Conservation (phyloP, 2,113 vertebrate genomes). For the Neodontobutis hainanensis region DNA sequence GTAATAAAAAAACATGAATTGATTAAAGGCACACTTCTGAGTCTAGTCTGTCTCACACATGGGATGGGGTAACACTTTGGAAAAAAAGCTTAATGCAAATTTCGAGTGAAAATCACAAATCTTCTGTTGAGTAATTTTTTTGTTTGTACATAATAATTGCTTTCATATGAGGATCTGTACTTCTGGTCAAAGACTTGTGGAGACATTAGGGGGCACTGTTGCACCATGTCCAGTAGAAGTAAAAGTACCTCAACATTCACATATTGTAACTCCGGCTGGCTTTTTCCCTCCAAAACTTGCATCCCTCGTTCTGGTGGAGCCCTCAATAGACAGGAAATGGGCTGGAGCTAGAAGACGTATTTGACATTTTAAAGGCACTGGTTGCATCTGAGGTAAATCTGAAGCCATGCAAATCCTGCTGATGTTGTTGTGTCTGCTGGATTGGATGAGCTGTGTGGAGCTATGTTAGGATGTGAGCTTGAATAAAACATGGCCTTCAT, state of each 20-base stretch:
- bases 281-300: slow-evolving; percentile 50
- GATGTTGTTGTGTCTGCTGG: background rate
- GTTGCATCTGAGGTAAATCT: slow-evolving; percentile 16
- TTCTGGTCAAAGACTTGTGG: background rate
- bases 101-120: background rate
- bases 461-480: slow-evolving; percentile 4
- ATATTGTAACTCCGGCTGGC: slow-evolving; percentile 1
- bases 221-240: slow-evolving; percentile 17
- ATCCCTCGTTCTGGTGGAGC: slow-evolving; percentile 30
- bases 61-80: background rate
- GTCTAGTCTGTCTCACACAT: slow-evolving; percentile 58
- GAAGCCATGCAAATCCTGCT: slow-evolving; percentile 11
- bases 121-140: background rate
- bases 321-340: slow-evolving; percentile 49
- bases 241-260: background rate
- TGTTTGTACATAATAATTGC: slow-evolving; percentile 24
- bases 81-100: background rate
- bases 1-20: slow-evolving; percentile 29
- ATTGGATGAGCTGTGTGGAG: slow-evolving; percentile 1
- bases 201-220: slow-evolving; percentile 71
- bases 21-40: slow-evolving; percentile 60
- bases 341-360: slow-evolving; percentile 19
- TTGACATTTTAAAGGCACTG: slow-evolving; percentile 49
- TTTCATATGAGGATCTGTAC: background rate
- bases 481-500: slow-evolving; percentile 56